Conservation (phyloP, 2,113 vertebrate genomes). For the Scophthalmus maximus region DNA sequence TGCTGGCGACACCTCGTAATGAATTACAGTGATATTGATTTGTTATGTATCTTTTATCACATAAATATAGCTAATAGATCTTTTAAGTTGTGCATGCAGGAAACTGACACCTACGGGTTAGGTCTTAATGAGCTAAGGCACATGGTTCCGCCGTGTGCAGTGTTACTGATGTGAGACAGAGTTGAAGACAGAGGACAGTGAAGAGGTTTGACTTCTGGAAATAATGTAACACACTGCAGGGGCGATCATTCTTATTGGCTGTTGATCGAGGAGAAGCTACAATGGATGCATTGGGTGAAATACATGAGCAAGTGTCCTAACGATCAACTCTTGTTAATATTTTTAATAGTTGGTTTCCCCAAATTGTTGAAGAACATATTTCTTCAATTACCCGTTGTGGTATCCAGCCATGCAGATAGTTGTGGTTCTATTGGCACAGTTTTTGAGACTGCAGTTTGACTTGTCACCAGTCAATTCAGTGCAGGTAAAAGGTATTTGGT, state of each 20-base stretch:
- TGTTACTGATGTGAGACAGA: slow-evolving; percentile 34
- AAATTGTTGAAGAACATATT: slow-evolving; percentile 10
- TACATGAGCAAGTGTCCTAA: slow-evolving; percentile 2
- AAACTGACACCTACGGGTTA: slow-evolving; percentile 13
- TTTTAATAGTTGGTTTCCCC: neutral
- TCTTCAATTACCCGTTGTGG: too few species aligned
- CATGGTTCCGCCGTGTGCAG: slow-evolving; percentile 5
- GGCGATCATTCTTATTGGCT: slow-evolving; percentile 43
- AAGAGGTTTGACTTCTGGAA: slow-evolving; percentile 42
- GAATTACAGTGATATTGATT: slow-evolving; percentile 18
- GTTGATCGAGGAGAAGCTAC: slow-evolving; percentile 30
- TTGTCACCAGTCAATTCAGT: neutral
- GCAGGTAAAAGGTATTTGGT: neutral
- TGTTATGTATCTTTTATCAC: slow-evolving; percentile 7
- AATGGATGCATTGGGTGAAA: slow-evolving; percentile 11
- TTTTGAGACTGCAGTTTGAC: neutral
- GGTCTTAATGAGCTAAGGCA: slow-evolving; percentile 15
- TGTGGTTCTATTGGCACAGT: neutral
- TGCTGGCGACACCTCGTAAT: neutral
- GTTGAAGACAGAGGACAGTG: slow-evolving; percentile 43
- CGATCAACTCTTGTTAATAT: neutral
- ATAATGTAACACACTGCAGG: slow-evolving; percentile 40
- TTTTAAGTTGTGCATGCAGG: neutral
- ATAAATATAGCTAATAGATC: neutral
- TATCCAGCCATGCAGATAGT: neutral